Base-by-base conservation (phyloP, 2,888 invertebrate species). In the Leptinotarsa rubiginosa region DNA sequence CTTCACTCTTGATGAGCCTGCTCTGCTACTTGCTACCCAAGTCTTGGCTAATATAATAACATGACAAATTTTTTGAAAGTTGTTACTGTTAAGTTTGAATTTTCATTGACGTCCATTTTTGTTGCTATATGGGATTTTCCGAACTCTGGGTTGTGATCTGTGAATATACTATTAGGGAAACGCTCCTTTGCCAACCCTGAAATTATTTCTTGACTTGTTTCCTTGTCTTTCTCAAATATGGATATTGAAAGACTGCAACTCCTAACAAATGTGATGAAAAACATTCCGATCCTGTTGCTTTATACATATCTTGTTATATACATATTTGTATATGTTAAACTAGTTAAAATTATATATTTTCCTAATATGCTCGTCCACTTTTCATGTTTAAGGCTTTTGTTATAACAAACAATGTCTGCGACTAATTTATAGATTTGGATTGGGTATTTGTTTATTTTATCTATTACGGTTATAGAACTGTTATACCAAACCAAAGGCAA, bases 371-470 rank as follows among this genome's bases (percentile, higher is more conserved):
- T 75, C 72, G 76, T 77, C 73, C 75, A 70, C 73, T 75, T 79
- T 78, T 18, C 79, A 80, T 83, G 81, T 84, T 80, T 80, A 81
- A 83, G 82, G 86, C 85, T 86, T 86, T 84, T 85, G 85, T 86
- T 82, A 81, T 86, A 86, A 86, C 85, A 84, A 84, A 83, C 80
- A 80, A 81, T 83, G 84, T 84, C 82, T 83, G 86, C 86, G 77
- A 85, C 84, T 85, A 85, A 86, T 85, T 72, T 75, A 82, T 79
- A 79, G 74, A 77, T 74, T 78, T 79, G 84, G 83, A 83, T 79
- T 83, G 84, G 84, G 83, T 83, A 80, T 81, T 81, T 80, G 74
- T 77, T 80, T 77, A 41, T 80, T 80, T 77, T 76, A 72, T 75
- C 72, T 75, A 74, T 72, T 75, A 72, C 74, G 74, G 78, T 74